Base-by-base conservation (phyloP, 2,888 invertebrate species). In the Linnaemya tessellans region DNA sequence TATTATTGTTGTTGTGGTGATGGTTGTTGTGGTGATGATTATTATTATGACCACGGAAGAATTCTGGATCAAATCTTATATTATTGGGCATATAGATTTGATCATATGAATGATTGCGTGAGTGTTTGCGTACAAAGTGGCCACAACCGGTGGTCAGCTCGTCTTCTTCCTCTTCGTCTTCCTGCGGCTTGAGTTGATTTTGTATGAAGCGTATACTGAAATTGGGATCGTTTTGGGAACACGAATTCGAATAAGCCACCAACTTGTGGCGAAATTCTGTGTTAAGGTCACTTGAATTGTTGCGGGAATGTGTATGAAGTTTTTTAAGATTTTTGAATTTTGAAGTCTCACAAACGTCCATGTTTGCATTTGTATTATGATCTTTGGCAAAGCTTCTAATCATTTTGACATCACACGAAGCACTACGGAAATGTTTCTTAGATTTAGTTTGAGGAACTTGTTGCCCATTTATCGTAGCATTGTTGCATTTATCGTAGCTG, bases 51-150 rank as follows among this genome's bases (percentile, higher is more conserved):
- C 90, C 90, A 4, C 92, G 91, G 64, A 92, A 88, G 65, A 93
- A 90, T 77, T 93, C 93, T 3, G 92, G 89, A 89, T 93, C 93
- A 71, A 93, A 91, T 35, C 93, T 91, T 81, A 93, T 92, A 75
- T 93, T 93, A 80, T 93, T 93, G 75, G 92, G 93, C 90, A 92
- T 91, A 84, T 93, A 93, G 46, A 92, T 93, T 88, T 93, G 93
- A 87, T 93, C 93, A 80, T 93, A 93, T 70, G 93, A 93, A 87
- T 92, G 92, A 88, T 93, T 93, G 15, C 93, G 91, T 8, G 92
- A 92, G 87, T 93, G 93, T 78, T 92, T 92, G 86, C 92, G 91
- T 1, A 91, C 91, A 43, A 92, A 92, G 79, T 92, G 91, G 0
- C 92, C 92, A 82, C 92, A 92, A 3, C 91, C 91, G 2, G 91